A percentile compares a stretch with the other conserved stretches of the same genome.
phyloP scores from a whole-genome alignment of 2,797 vertebrate genomes.

The Otolemur crassicaudatus region DNA sequence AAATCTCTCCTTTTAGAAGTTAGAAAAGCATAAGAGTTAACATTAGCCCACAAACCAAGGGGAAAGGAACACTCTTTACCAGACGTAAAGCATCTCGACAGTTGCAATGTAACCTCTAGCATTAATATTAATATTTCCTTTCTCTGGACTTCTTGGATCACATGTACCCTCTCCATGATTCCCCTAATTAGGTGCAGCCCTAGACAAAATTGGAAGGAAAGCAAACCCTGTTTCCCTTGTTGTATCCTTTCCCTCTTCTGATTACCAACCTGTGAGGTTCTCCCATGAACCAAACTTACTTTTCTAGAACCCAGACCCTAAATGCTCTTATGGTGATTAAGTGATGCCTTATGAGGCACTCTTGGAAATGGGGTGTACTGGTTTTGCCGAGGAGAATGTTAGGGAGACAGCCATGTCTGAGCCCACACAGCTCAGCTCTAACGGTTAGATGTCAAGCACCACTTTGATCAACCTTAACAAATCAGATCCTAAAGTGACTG shows the following conservation, averaged over 20 bases:
- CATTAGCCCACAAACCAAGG: slow-evolving; percentile 33
- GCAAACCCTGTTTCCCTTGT: slow-evolving; percentile 4
- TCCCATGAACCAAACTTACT: not conserved
- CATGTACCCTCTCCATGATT: not conserved
- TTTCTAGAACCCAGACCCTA: not conserved
- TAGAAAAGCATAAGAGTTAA: slow-evolving; percentile 1
- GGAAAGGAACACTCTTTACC: slow-evolving; percentile 16
- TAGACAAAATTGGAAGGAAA: slow-evolving; percentile 43
- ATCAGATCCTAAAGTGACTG: not conserved
- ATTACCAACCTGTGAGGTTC: not conserved
- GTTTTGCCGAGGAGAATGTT: not conserved
- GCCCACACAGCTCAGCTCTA: not conserved
- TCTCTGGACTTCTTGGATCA: slow-evolving; percentile 30
- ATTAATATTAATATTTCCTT: not conserved
- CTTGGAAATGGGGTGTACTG: too few relatives aligned
- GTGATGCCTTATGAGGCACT: not conserved
- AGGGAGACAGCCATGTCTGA: not conserved
- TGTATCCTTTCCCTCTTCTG: not conserved
- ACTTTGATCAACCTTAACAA: not conserved
- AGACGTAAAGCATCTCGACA: not conserved
- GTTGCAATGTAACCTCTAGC: not conserved
- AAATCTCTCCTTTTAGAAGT: not conserved
- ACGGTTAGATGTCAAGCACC: not conserved
- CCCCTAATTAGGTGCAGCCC: not conserved
- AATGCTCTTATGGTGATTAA: not conserved